A percentile compares a stretch with the other conserved stretches of the same genome.
phyloP scores from a whole-genome alignment of 1,140 invertebrate genomes.

The Achroia grisella region DNA sequence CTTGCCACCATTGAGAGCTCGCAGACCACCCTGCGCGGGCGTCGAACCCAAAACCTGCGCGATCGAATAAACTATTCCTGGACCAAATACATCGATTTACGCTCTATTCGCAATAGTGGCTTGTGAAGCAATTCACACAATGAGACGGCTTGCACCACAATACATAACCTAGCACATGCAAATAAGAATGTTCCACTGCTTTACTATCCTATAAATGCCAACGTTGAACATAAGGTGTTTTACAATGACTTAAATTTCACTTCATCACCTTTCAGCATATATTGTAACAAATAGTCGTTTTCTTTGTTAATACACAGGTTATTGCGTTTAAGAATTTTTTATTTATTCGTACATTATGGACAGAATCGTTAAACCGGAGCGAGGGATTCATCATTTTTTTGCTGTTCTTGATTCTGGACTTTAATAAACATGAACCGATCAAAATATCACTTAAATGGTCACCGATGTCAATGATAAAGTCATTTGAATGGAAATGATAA shows the following conservation, averaged over 20 bases:
- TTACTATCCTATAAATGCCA: too few relatives aligned
- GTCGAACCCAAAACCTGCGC: slow-evolving; percentile 23
- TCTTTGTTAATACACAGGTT: too few relatives aligned
- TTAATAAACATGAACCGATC: slow-evolving; percentile 30
- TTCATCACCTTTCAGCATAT: too few relatives aligned
- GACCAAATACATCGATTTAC: slow-evolving; percentile 27
- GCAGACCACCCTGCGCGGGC: slow-evolving; percentile 21
- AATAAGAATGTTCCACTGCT: slow-evolving; percentile 28
- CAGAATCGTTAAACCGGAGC: background rate
- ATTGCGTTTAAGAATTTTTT: too few relatives aligned
- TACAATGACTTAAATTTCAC: slow-evolving; percentile 12
- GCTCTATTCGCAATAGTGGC: slow-evolving; percentile 24
- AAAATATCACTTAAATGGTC: slow-evolving; percentile 23
- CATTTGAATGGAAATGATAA: slow-evolving; percentile 29
- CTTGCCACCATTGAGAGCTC: slow-evolving; percentile 31
- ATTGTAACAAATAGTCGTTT: too few relatives aligned
- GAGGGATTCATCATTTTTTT: background rate
- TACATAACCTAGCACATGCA: background rate
- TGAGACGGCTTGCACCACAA: background rate
- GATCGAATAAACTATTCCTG: slow-evolving; percentile 37
- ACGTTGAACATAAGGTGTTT: slow-evolving; percentile 8
- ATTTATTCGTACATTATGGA: background rate
- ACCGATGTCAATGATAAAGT: slow-evolving; percentile 28
- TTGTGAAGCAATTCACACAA: slow-evolving; percentile 19
- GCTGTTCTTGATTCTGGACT: slow-evolving; percentile 6